phyloP scores from a whole-genome alignment of 2,888 invertebrate genomes.

The Fragum whitleyi region DNA sequence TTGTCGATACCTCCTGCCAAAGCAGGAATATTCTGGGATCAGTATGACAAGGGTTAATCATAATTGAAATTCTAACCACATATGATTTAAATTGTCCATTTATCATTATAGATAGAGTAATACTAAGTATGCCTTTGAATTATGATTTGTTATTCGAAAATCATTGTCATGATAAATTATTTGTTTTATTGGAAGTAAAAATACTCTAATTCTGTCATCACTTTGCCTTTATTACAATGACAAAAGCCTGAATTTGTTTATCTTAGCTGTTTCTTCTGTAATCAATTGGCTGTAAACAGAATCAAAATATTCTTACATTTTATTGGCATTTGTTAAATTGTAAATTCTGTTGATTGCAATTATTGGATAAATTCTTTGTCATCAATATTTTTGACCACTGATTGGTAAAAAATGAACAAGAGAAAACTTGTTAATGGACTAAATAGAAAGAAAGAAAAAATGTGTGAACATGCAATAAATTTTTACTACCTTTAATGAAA shows the following conservation, averaged over 20 bases:
- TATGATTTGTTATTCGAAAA: too few species aligned
- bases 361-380: not conserved
- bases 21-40: too few species aligned
- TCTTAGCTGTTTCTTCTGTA: not conserved
- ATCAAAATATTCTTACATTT: not conserved
- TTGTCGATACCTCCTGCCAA: too few species aligned
- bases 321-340: constrained; percentile 15
- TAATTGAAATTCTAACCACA: too few species aligned
- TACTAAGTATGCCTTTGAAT: too few species aligned
- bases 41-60: too few species aligned
- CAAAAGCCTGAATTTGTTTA: not conserved
- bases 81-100: too few species aligned
- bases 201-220: not conserved
- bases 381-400: not conserved
- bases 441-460: not conserved
- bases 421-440: not conserved
- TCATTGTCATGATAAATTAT: too few species aligned
- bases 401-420: not conserved
- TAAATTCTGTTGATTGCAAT: constrained; percentile 6
- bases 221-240: not conserved
- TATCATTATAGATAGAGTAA: too few species aligned
- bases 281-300: not conserved
- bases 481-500: not conserved
- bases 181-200: too few species aligned
- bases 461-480: constrained; percentile 6